Conservation (phyloP, 2,888 invertebrate species). For the Anagyrus pseudococci region DNA sequence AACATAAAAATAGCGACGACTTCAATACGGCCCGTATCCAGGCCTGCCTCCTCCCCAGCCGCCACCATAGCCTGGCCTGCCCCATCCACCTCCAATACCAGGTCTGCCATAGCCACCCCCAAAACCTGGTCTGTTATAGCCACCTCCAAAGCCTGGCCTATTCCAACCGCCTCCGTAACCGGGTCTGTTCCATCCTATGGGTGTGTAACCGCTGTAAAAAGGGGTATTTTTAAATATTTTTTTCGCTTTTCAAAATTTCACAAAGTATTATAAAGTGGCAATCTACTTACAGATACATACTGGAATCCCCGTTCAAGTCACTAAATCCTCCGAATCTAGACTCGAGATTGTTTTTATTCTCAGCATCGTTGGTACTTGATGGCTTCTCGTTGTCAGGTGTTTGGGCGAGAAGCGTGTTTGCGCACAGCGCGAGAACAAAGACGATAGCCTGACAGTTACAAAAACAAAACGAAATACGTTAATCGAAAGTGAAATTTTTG, state of each 20-base stretch:
- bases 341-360: not conserved
- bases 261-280: too few species aligned
- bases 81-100: conserved; percentile 1
- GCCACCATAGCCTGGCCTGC: not conserved
- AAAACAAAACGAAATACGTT: not conserved
- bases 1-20: too few species aligned
- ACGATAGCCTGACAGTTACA: not conserved
- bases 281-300: too few species aligned
- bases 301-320: conserved; percentile 16
- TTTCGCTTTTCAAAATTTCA: too few species aligned
- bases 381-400: not conserved
- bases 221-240: too few species aligned
- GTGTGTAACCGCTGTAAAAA: too few species aligned
- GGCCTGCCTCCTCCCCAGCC: not conserved
- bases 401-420: not conserved
- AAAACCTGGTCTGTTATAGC: conserved; percentile 1
- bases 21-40: too few species aligned
- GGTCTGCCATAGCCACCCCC: not conserved
- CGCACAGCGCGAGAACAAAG: not conserved
- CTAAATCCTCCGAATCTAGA: not conserved
- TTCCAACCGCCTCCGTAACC: not conserved
- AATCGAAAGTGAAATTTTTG: too few species aligned
- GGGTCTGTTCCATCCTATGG: too few species aligned
- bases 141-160: not conserved
- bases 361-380: not conserved